These are phyloP conservation scores for Diadophis punctatus DNA, from an alignment of 2,113 vertebrate genomes.

Conservation along the genomic window DNA sequence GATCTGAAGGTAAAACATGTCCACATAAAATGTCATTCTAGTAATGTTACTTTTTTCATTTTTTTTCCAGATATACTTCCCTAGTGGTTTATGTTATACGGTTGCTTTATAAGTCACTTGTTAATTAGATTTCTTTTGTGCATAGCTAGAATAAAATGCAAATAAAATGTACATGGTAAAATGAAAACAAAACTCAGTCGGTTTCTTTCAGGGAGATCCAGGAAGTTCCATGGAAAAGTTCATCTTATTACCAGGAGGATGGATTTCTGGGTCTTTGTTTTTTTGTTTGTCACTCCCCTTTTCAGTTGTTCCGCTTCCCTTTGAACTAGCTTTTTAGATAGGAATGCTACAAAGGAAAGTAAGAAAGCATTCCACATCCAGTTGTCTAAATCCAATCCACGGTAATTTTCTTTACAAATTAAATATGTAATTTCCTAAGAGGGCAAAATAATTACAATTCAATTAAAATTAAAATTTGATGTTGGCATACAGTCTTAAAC, in stretches of 20 bases:
- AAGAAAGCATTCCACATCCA: not conserved
- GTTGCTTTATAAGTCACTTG: not conserved
- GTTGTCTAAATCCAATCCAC: not conserved
- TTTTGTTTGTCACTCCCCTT: too few species aligned
- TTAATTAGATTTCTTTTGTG: not conserved
- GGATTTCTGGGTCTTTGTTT: not conserved
- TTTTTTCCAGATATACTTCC: not conserved
- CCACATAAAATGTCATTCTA: slow-evolving; percentile 21
- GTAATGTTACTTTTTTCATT: not conserved
- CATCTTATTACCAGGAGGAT: not conserved
- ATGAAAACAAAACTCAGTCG: not conserved
- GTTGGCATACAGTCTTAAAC: not conserved
- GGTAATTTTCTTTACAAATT: not conserved
- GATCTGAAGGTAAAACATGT: slow-evolving; percentile 89
- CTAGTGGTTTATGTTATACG: not conserved
- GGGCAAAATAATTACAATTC: not conserved
- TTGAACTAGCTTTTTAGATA: not conserved
- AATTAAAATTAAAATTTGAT: not conserved
- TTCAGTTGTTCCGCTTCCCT: not conserved
- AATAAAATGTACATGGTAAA: not conserved
- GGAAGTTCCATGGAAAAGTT: not conserved
- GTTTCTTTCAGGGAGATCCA: not conserved
- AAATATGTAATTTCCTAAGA: not conserved
- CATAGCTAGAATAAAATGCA: not conserved
- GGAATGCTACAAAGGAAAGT: not conserved